Evolutionary conservation across 1,140 invertebrate genomes (phyloP).

Genomic region (Pectinophora gossypiella): DNA sequence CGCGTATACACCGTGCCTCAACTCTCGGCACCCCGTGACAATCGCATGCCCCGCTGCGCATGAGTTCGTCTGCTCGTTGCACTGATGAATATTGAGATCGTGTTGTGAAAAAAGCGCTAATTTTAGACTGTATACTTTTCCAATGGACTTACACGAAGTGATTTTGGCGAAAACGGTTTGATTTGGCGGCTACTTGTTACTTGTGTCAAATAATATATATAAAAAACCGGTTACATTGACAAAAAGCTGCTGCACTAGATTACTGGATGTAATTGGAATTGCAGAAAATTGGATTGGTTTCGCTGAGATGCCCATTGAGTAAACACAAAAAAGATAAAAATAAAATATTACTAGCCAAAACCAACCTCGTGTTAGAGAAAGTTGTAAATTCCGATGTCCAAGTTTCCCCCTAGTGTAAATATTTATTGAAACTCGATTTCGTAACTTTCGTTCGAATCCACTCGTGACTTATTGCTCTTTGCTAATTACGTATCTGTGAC

Average conservation of each 20-base stretch:
- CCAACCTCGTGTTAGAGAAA: constrained; percentile 33
- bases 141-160: constrained; percentile 22
- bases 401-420: constrained; percentile 29
- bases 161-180: not conserved
- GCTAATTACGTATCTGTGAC: constrained; percentile 11
- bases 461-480: constrained; percentile 18
- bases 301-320: no score
- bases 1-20: constrained; percentile 24
- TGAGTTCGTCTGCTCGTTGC: constrained; percentile 37
- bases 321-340: no score
- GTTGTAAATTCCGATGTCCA: constrained; percentile 25
- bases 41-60: constrained; percentile 44
- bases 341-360: constrained; percentile 14
- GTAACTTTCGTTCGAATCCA: constrained; percentile 20
- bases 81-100: constrained; percentile 50
- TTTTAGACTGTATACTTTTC: constrained; percentile 40
- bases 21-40: constrained; percentile 44
- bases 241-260: no score
- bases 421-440: constrained; percentile 26
- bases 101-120: constrained; percentile 49
- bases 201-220: no score
- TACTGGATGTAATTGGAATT: no score
- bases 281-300: no score
- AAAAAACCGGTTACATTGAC: no score
- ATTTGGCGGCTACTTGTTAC: no score